These are phyloP conservation scores for Lemur catta DNA, from an alignment of 2,797 vertebrate species.

Conservation along the genomic window DNA sequence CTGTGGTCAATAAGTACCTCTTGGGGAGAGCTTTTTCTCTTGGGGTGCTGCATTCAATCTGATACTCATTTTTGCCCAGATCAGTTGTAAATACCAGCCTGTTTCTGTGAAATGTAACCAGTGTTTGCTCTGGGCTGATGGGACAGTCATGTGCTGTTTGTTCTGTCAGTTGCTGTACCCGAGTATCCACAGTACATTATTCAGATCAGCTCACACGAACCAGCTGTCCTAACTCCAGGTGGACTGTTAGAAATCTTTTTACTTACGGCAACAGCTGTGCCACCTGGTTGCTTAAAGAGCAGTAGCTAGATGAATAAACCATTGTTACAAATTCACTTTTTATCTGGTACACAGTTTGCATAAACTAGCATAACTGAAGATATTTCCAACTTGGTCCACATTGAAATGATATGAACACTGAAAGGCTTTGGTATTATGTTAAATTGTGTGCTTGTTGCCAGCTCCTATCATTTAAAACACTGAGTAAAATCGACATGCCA, in stretches of 20 bases:
- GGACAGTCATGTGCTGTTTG: slow-evolving; percentile 79
- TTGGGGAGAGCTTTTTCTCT: slow-evolving; percentile 69
- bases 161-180: slow-evolving; percentile 59
- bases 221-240: slow-evolving; percentile 74
- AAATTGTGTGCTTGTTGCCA: background rate
- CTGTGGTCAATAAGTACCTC: slow-evolving; percentile 47
- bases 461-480: slow-evolving; percentile 23
- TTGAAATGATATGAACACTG: background rate
- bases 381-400: slow-evolving; percentile 5
- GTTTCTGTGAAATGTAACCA: slow-evolving; percentile 82
- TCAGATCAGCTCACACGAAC: slow-evolving; percentile 55
- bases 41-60: slow-evolving; percentile 79
- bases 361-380: slow-evolving; percentile 4
- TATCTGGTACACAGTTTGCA: slow-evolving; percentile 37
- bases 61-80: slow-evolving; percentile 85
- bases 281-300: slow-evolving; percentile 24
- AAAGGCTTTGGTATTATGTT: background rate
- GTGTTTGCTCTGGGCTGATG: slow-evolving; percentile 84
- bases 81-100: slow-evolving; percentile 87
- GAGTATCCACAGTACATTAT: slow-evolving; percentile 38
- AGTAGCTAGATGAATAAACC: background rate
- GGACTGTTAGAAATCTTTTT: slow-evolving; percentile 56
- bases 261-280: slow-evolving; percentile 60
- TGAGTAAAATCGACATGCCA: slow-evolving; percentile 3
- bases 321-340: slow-evolving; percentile 46